These are phyloP conservation scores for Archegozetes longisetosus DNA, from an alignment of 1,140 invertebrate species.

Conservation along the genomic window DNA sequence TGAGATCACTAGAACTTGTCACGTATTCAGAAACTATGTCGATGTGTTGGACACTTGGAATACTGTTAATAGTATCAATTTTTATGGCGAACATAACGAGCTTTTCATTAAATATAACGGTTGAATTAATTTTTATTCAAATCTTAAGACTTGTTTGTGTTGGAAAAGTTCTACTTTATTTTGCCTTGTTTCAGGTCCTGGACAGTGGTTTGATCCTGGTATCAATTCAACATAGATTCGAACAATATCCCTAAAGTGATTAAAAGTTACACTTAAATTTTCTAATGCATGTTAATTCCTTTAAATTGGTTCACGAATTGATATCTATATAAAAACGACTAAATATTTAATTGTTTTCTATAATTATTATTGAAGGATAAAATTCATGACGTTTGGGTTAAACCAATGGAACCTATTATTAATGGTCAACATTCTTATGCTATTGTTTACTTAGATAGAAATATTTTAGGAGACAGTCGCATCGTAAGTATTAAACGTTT, in stretches of 20 bases:
- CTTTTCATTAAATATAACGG: slow-evolving; percentile 3
- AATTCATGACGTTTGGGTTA: background rate
- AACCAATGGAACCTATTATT: background rate
- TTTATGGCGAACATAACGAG: slow-evolving; percentile 35
- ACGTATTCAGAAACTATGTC: slow-evolving; percentile 42
- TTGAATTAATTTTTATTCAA: no score
- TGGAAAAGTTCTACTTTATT: slow-evolving; percentile 27
- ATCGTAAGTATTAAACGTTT: slow-evolving; percentile 13
- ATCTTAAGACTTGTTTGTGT: no score
- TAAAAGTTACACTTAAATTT: slow-evolving; percentile 37
- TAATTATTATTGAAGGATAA: background rate
- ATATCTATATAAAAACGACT: background rate
- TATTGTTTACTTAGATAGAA: slow-evolving; percentile 12
- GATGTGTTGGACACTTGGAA: slow-evolving; percentile 40
- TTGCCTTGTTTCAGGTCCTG: slow-evolving; percentile 30
- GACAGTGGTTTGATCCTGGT: slow-evolving; percentile 36
- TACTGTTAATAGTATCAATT: slow-evolving; percentile 34
- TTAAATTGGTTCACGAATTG: background rate
- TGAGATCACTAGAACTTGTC: slow-evolving; percentile 36
- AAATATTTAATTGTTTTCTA: background rate
- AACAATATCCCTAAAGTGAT: slow-evolving; percentile 31
- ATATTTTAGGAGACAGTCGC: background rate
- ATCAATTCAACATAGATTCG: slow-evolving; percentile 30
- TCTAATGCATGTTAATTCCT: slow-evolving; percentile 30
- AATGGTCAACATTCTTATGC: slow-evolving; percentile 10